Base-by-base conservation (phyloP, 2,113 vertebrate species). In the Rafetus swinhoei region DNA sequence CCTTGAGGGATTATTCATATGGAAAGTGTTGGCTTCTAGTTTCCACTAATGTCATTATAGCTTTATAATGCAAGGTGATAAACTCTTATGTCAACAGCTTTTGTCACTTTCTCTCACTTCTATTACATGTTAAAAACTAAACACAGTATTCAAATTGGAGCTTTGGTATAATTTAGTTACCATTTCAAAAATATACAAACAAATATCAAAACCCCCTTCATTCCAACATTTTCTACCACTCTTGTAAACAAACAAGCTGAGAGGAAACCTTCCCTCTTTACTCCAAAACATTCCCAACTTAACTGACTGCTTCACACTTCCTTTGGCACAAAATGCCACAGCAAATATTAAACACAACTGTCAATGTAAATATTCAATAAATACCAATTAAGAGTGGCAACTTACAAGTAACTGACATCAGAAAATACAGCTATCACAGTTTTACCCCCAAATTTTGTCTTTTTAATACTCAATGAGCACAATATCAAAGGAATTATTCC, bases 1-100 rank as follows among this genome's bases (percentile, higher is more conserved):
- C 81, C 89, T 94, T 95, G 56, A 54, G 85, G 95, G 85, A 92
- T 87, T 95, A 87, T 95, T 95, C 86, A 82, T 89, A 81, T 93
- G 84, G 93, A 94, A 86, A 95, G 74, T 95, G 93, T 80, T 94
- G 95, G 92, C 92, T 95, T 95, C 94, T 92, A 53, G 87, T 91
- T 92, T 93, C 91, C 69, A 87, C 89, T 90, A 96, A 96, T 86
- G 87, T 91, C 89, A 95, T 87, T 94, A 84, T 85, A 91, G 86
- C 69, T 89, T 93, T 45, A 87, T 90, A 97, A 96, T 93, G 89
- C 87, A 93, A 90, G 80, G 88, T n/a, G 69, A 94, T 96, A 91
- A 95, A 96, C 94, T 94, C 84, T 39, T 35, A 22, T 32, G 79
- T 59, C 95, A 56, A 90, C 72, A 50, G 86, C 85, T 93, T 62